These are phyloP conservation scores for Chrysolina haemoptera DNA, from an alignment of 2,888 invertebrate species.

Conservation along the genomic window DNA sequence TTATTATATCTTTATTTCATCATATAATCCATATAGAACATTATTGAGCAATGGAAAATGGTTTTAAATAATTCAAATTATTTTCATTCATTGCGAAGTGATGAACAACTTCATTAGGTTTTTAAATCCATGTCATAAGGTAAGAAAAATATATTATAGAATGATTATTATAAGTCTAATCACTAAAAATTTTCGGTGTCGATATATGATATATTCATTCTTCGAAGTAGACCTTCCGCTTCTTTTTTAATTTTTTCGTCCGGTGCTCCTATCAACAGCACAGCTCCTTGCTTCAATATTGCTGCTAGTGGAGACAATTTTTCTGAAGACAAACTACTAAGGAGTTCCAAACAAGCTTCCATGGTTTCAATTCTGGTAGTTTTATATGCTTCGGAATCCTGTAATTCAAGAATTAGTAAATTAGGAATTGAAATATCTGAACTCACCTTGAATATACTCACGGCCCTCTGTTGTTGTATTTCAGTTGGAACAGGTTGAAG, in stretches of 20 bases:
- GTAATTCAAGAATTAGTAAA: conserved; percentile 54
- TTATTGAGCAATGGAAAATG: too few relatives aligned
- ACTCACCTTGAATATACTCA: conserved; percentile 86
- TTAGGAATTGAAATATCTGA: conserved; percentile 3
- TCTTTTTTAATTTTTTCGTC: conserved; percentile 68
- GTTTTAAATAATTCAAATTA: too few relatives aligned
- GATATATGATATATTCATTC: conserved; percentile 68
- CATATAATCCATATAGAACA: too few relatives aligned
- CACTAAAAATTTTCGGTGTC: conserved; percentile 64
- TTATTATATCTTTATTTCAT: too few relatives aligned
- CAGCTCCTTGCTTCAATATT: conserved; percentile 67
- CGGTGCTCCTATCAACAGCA: conserved; percentile 65
- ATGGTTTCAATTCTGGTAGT: conserved; percentile 89
- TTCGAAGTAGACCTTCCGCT: conserved; percentile 65
- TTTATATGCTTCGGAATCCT: conserved; percentile 90
- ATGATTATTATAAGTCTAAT: conserved; percentile 37
- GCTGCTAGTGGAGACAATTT: conserved; percentile 66
- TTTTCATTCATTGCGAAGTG: too few relatives aligned
- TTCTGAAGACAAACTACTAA: conserved; percentile 66
- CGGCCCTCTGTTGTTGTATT: conserved; percentile 86
- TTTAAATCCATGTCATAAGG: not conserved
- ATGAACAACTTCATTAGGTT: too few relatives aligned
- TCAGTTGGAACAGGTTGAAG: conserved; percentile 84
- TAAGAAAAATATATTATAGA: conserved; percentile 5
- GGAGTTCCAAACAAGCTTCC: conserved; percentile 86